Base-by-base conservation (phyloP, 2,113 vertebrate genomes). In the Microtus richardsoni region DNA sequence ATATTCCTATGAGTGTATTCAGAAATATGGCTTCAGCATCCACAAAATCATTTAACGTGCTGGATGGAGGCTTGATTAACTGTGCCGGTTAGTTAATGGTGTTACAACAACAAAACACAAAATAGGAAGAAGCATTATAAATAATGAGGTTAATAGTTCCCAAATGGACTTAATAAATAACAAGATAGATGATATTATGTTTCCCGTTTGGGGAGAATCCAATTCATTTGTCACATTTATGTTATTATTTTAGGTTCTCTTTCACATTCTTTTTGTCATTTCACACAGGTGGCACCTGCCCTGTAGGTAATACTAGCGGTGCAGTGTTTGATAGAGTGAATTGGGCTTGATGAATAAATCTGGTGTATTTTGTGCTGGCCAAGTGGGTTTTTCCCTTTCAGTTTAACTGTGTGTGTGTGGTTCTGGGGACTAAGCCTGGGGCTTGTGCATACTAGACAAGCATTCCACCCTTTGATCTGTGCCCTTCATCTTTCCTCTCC, bases 61-160 rank as follows among this genome's bases (percentile, higher is more conserved):
- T 82, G 58, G 26, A 33, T 86, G 54, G 68, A 80, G 89, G 28
- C 47, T 70, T 92, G 17, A 77, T 33, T 74, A 79, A 95, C 84
- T 52, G 49, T 80, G 30, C 11, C 17, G 74, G 33, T 68, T 88
- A 96, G 28, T 47, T 91, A 82, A 85, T 88, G 58, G 75, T 10
- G 60, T 95, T 90, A 17, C 62, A 79, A 73, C 68, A 54, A 26
- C 83, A 74, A 52, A 90, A 49, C 49, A 16, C 82, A 68, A 91
- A 93, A 64, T 82, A 62, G 7, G 28, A 88, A 89, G 28, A 84
- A 89, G 13, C 22, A 82, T 62, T 91, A 95, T 64, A 96, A 94
- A 74, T 77, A 89, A 60, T 95, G 49, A 49, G 70, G 13, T 95
- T 92, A 79, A 33, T 71, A 11, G 80, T 97, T 97, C 41, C 85